Percentiles rank a stretch among this genome's conserved stretches.
Evolutionary conservation across 2,797 vertebrate species (phyloP).

Genomic region (Arremon brunneinucha): DNA sequence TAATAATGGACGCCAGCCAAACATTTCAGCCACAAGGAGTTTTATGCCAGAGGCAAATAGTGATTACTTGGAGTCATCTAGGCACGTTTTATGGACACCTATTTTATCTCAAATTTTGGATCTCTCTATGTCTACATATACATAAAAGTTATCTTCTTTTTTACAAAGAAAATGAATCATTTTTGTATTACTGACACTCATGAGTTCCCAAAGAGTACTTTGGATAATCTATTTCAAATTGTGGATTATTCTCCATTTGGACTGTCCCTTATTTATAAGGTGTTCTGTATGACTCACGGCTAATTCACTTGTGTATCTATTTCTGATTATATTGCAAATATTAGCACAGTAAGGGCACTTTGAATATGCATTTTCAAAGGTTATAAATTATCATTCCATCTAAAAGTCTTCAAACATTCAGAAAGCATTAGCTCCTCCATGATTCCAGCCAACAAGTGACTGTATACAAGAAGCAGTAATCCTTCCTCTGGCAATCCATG

Average conservation of each 20-base stretch:
- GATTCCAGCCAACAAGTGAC: neutral
- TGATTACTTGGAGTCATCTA: neutral
- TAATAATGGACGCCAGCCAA: neutral
- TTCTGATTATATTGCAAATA: neutral
- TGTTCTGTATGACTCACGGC: neutral
- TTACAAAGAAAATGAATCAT: neutral
- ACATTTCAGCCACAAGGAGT: neutral
- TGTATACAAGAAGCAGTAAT: neutral
- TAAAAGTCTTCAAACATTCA: slow-evolving; percentile 3
- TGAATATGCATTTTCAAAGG: neutral
- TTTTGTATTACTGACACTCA: neutral
- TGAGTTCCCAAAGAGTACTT: neutral
- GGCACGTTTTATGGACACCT: neutral
- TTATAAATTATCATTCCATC: neutral
- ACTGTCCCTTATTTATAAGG: neutral
- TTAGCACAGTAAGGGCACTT: neutral
- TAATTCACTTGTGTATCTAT: neutral
- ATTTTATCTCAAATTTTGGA: neutral
- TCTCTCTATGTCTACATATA: neutral
- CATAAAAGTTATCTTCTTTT: neutral
- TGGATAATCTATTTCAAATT: neutral
- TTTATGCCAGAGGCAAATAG: neutral
- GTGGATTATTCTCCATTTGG: neutral
- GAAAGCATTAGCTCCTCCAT: neutral
- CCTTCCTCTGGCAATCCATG: neutral